phyloP scores from a whole-genome alignment of 2,113 vertebrate genomes.

The Pithys albifrons region DNA sequence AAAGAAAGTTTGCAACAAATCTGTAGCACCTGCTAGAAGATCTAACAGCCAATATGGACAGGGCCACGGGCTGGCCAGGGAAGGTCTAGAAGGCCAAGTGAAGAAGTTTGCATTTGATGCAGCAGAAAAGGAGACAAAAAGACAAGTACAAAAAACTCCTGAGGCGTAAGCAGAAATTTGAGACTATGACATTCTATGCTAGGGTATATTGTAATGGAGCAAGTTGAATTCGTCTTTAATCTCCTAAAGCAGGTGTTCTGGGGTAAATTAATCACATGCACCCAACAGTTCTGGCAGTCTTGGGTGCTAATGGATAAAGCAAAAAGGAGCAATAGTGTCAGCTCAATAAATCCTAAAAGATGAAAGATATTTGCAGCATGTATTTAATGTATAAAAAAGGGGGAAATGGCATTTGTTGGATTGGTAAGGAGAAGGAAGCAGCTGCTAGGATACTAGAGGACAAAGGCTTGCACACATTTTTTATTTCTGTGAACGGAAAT shows the following conservation, averaged over 20 bases:
- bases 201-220: not conserved
- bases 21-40: not conserved
- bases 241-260: not conserved
- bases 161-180: not conserved
- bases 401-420: not conserved
- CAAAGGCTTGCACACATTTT: not conserved
- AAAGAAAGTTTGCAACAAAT: not conserved
- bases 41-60: not conserved
- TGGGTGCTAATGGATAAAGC: not conserved
- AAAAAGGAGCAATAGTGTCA: not conserved
- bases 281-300: not conserved
- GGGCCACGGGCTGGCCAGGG: accelerated
- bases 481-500: not conserved
- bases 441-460: not conserved
- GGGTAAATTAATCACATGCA: not conserved
- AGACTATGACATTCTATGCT: not conserved
- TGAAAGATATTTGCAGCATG: not conserved
- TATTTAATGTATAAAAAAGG: not conserved
- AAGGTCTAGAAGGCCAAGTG: not conserved
- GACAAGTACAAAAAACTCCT: not conserved
- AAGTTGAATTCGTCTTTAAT: not conserved
- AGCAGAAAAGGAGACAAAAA: slow-evolving; percentile 20
- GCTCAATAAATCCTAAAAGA: not conserved
- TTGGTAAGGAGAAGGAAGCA: not conserved
- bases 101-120: not conserved